Conservation (phyloP, 2,797 vertebrate species). For the Pangasius mekongensis region DNA sequence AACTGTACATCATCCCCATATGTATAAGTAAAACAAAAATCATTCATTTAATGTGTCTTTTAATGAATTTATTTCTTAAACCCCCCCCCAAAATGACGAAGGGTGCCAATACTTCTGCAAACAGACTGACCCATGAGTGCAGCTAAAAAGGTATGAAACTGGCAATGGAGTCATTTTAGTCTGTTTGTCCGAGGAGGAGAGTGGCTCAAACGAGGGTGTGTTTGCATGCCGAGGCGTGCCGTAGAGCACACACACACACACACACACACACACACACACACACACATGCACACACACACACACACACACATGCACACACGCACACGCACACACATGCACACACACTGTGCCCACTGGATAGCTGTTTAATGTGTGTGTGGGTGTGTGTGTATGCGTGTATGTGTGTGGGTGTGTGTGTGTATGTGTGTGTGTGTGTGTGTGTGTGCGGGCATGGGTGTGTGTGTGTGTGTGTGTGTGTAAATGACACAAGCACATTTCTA, state of each 20-base stretch:
- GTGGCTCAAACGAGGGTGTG: neutral
- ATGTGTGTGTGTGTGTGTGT: no score
- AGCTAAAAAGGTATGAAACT: neutral
- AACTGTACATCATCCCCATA: neutral
- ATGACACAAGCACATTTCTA: neutral
- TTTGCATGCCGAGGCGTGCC: conserved; percentile 6
- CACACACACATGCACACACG: neutral
- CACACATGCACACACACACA: neutral
- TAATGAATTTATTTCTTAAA: neutral
- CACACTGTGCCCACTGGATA: neutral
- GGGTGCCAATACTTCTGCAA: neutral
- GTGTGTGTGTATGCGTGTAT: no score
- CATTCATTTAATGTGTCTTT: neutral
- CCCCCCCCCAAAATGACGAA: no score
- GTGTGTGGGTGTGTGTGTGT: neutral
- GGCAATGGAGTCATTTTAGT: neutral
- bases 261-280: neutral
- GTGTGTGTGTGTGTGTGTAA: neutral
- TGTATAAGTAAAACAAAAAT: neutral
- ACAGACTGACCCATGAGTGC: neutral
- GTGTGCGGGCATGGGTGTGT: neutral
- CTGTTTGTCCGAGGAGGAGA: conserved; percentile 26
- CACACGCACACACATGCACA: neutral
- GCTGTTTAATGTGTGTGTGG: neutral
- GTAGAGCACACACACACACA: neutral